phyloP scores from a whole-genome alignment of 1,140 invertebrate species.

The Drosophila lacertosa region DNA sequence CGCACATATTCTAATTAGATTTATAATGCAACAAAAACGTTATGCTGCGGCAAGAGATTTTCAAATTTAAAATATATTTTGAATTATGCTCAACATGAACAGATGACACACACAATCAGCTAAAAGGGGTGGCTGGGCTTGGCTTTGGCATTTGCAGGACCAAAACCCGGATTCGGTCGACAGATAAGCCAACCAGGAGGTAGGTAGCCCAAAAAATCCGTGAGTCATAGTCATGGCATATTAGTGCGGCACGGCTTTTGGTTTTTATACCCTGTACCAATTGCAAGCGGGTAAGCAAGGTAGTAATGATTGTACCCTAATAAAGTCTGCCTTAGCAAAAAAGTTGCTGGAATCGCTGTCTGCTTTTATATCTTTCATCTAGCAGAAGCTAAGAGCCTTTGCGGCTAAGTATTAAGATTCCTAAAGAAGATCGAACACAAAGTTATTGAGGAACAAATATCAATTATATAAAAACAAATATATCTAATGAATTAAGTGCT shows the following conservation, averaged over 20 bases:
- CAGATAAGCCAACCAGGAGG: constrained; percentile 22
- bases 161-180: constrained; percentile 11
- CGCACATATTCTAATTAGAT: constrained; percentile 79
- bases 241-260: constrained; percentile 40
- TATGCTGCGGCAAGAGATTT: constrained; percentile 46
- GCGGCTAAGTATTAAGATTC: no score
- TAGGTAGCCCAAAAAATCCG: constrained; percentile 38
- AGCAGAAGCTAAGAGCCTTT: no score
- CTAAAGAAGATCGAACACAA: no score
- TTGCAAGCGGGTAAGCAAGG: no score
- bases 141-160: constrained; percentile 17
- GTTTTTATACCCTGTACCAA: no score
- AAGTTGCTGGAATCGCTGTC: no score
- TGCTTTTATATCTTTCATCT: no score
- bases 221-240: constrained; percentile 71
- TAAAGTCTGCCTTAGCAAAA: no score
- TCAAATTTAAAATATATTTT: constrained; percentile 67
- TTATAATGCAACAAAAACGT: constrained; percentile 73
- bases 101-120: constrained; percentile 4
- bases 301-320: no score
- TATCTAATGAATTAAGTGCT: no score
- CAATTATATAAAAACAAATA: no score
- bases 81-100: constrained; percentile 61
- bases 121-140: constrained; percentile 32
- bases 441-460: no score